Percentiles rank a stretch among this genome's conserved stretches.
These are phyloP conservation scores for Xestobium rufovillosum DNA, from an alignment of 2,888 invertebrate species.

Conservation along the genomic window DNA sequence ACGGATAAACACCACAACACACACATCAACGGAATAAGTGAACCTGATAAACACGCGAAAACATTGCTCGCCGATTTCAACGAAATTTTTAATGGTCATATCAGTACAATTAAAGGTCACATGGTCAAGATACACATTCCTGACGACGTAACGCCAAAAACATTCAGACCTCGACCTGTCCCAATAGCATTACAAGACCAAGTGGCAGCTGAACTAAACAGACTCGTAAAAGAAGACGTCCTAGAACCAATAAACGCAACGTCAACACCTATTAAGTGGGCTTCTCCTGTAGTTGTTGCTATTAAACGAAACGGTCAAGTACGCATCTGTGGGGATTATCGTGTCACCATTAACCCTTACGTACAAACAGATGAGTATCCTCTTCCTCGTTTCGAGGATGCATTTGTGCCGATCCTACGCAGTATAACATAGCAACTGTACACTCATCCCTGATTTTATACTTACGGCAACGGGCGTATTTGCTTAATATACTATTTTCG, in stretches of 20 bases:
- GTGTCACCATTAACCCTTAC: slow-evolving; percentile 20
- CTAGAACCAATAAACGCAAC: slow-evolving; percentile 22
- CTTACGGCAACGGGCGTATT: too few species aligned
- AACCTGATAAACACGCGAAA: background rate
- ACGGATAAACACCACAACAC: background rate
- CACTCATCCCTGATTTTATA: too few species aligned
- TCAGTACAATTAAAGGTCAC: slow-evolving; percentile 8
- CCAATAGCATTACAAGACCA: slow-evolving; percentile 18
- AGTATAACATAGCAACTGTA: too few species aligned
- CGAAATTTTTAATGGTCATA: slow-evolving; percentile 9
- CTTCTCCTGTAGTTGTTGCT: background rate
- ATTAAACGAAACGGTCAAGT: slow-evolving; percentile 24
- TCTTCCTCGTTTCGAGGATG: slow-evolving; percentile 18
- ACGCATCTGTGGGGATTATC: slow-evolving; percentile 23
- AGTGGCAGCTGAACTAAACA: slow-evolving; percentile 21
- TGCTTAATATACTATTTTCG: too few species aligned
- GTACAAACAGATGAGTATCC: slow-evolving; percentile 15
- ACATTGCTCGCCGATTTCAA: background rate
- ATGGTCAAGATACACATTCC: slow-evolving; percentile 10
- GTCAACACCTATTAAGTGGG: slow-evolving; percentile 13
- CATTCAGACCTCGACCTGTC: slow-evolving; percentile 10
- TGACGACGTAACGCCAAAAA: slow-evolving; percentile 7
- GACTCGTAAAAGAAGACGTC: slow-evolving; percentile 19
- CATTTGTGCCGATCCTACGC: background rate
- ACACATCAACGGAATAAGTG: background rate